Evolutionary conservation across 2,113 vertebrate genomes (phyloP).

Genomic region (Bombycilla garrulus): DNA sequence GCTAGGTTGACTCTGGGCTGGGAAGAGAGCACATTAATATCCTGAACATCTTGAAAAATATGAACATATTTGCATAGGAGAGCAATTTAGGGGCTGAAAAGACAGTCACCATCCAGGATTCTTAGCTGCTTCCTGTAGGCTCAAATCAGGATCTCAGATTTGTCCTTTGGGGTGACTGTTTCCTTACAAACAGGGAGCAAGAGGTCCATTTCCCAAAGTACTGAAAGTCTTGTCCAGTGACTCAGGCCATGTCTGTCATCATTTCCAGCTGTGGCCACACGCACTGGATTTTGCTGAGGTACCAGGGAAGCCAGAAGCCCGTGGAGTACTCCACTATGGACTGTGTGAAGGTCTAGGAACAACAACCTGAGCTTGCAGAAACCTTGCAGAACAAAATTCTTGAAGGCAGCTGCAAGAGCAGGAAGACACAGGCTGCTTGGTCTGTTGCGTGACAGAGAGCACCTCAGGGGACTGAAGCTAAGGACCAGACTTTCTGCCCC

Average conservation of each 20-base stretch:
- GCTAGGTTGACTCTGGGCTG: neutral
- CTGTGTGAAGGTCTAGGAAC: neutral
- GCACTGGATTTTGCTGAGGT: neutral
- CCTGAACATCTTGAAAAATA: neutral
- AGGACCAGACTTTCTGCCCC: neutral
- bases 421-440: neutral
- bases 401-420: neutral
- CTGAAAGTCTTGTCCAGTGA: neutral
- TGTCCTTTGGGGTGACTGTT: neutral
- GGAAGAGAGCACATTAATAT: neutral
- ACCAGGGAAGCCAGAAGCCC: neutral
- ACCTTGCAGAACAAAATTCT: neutral
- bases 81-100: neutral
- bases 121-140: neutral
- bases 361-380: neutral
- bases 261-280: neutral
- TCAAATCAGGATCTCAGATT: neutral
- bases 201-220: neutral
- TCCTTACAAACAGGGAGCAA: neutral
- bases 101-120: neutral
- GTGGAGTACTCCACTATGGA: neutral
- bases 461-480: neutral
- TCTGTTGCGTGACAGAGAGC: neutral
- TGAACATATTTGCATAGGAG: neutral
- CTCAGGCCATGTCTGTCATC: neutral